Evolutionary conservation across 2,888 invertebrate species (phyloP).

Genomic region (Ophion obscuratus): DNA sequence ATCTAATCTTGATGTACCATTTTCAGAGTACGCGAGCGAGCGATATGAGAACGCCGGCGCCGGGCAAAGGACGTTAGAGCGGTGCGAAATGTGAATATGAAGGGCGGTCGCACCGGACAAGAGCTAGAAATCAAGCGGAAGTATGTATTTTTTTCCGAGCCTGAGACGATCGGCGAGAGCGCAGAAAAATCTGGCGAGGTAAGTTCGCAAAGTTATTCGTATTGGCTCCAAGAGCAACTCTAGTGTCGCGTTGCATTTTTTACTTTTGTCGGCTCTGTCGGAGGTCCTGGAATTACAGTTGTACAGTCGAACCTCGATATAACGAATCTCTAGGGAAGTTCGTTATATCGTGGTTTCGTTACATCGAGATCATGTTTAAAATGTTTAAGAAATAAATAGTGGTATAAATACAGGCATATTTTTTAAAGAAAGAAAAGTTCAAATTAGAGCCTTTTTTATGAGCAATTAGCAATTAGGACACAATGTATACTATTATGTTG

Average conservation of each 20-base stretch:
- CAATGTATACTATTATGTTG: no score
- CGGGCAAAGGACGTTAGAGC: conserved; percentile 19
- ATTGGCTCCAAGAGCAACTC: not conserved
- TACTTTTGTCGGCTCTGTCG: not conserved
- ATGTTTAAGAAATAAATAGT: no score
- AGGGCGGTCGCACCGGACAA: conserved; percentile 73
- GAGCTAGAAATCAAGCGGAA: conserved; percentile 73
- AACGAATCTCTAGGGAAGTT: no score
- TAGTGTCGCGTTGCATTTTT: not conserved
- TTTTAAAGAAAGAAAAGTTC: no score
- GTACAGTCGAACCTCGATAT: no score
- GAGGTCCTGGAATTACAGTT: not conserved
- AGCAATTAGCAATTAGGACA: no score
- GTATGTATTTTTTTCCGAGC: conserved; percentile 78
- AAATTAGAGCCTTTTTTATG: no score
- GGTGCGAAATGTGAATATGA: conserved; percentile 71
- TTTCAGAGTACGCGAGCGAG: conserved; percentile 24
- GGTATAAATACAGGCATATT: no score
- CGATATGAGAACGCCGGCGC: conserved; percentile 25
- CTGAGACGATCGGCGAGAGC: conserved; percentile 74
- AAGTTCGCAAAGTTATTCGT: conserved; percentile 64
- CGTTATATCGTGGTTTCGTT: no score
- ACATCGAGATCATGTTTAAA: no score
- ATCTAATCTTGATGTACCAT: conserved; percentile 55
- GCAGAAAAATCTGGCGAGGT: conserved; percentile 76